Percentiles rank a stretch among this genome's conserved stretches.
Evolutionary conservation across 2,113 vertebrate species (phyloP).

Genomic region (Onychostoma macrolepis): DNA sequence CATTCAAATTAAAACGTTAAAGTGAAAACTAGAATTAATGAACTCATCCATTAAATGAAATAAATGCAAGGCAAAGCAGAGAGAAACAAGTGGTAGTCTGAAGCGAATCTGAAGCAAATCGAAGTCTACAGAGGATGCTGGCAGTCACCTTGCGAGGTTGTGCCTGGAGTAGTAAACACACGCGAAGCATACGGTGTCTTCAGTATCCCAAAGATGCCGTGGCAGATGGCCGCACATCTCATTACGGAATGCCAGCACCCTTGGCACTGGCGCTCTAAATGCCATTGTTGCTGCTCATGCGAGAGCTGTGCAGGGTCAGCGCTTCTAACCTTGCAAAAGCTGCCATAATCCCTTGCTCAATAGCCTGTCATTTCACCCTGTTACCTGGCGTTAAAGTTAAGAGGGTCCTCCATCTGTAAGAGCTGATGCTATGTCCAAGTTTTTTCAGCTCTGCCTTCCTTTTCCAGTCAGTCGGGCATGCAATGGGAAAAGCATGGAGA

Average conservation of each 20-base stretch:
- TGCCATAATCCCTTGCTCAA: slow-evolving; percentile 53
- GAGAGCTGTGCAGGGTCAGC: slow-evolving; percentile 55
- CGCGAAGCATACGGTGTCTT: slow-evolving; percentile 54
- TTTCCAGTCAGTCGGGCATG: slow-evolving; percentile 4
- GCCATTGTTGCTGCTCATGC: slow-evolving; percentile 60
- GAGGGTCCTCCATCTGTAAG: slow-evolving; percentile 35
- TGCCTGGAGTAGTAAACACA: slow-evolving; percentile 58
- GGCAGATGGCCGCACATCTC: slow-evolving; percentile 66
- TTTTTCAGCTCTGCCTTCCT: not conserved
- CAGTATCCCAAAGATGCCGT: slow-evolving; percentile 57
- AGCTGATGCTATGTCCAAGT: not conserved
- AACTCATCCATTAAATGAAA: not conserved
- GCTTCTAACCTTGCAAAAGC: slow-evolving; percentile 59
- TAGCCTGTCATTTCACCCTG: slow-evolving; percentile 49
- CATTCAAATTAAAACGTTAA: not conserved
- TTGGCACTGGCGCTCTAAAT: slow-evolving; percentile 60
- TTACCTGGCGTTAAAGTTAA: slow-evolving; percentile 45
- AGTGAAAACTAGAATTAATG: not conserved
- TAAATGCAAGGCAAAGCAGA: not conserved
- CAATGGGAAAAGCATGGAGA: not conserved
- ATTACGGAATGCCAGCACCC: slow-evolving; percentile 68
- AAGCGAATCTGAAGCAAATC: slow-evolving; percentile 27
- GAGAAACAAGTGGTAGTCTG: not conserved
- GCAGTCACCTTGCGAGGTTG: slow-evolving; percentile 54
- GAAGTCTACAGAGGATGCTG: slow-evolving; percentile 31